Evolutionary conservation across 2,113 vertebrate genomes (phyloP).

Genomic region (Malurus elegans): DNA sequence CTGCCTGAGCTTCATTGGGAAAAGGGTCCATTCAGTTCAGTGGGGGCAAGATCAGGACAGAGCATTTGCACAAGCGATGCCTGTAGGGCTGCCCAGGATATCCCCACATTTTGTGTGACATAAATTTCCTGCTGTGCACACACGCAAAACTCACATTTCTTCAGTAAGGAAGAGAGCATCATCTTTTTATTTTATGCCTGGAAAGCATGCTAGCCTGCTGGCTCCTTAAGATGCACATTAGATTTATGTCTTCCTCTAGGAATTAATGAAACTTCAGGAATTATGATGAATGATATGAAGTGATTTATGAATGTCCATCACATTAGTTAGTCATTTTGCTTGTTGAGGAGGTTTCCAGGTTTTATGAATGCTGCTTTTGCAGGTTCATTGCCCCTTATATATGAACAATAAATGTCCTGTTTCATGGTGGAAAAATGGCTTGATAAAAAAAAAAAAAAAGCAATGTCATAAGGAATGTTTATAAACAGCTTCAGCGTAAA

Average conservation of each 20-base stretch:
- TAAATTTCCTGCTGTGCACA: background rate
- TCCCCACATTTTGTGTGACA: background rate
- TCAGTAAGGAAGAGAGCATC: background rate
- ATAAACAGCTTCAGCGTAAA: constrained; percentile 32
- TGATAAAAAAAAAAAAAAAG: background rate
- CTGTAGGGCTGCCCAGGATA: background rate
- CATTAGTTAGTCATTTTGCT: background rate
- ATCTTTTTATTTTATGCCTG: background rate
- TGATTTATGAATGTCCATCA: constrained; percentile 1
- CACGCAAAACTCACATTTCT: background rate
- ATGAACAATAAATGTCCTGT: constrained; percentile 20
- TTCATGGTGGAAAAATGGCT: constrained; percentile 16
- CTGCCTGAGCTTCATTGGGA: background rate
- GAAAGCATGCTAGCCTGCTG: background rate
- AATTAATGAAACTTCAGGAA: constrained; percentile 41
- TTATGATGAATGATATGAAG: background rate
- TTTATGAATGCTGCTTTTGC: background rate
- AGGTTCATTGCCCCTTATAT: constrained; percentile 16
- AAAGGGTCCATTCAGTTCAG: background rate
- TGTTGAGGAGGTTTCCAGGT: background rate
- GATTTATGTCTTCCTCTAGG: background rate
- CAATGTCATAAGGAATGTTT: constrained; percentile 12
- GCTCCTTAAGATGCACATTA: background rate
- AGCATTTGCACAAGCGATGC: background rate
- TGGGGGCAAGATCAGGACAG: background rate